Percentiles rank a stretch among this genome's conserved stretches.
These are phyloP conservation scores for Zoanthus solanderi DNA, from an alignment of 92 coral and sea anemone genomes.

Conservation along the genomic window DNA sequence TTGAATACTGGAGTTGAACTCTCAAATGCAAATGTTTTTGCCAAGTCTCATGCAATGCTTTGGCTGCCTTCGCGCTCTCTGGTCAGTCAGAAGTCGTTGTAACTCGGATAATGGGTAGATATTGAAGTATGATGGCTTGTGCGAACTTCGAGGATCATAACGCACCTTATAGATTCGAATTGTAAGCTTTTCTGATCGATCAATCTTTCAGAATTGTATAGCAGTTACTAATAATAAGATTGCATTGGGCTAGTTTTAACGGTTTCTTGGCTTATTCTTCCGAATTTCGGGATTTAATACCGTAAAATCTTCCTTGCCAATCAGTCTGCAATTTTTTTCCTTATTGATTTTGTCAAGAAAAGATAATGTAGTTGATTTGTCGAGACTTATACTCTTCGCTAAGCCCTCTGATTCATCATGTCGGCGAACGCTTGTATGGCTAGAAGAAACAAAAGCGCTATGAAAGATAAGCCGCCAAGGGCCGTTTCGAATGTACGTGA, in stretches of 20 bases:
- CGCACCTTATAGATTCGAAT: neutral
- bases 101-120: neutral
- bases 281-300: neutral
- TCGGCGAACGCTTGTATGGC: neutral
- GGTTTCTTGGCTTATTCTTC: constrained; percentile 4
- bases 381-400: neutral
- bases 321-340: neutral
- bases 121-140: neutral
- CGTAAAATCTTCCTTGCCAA: neutral
- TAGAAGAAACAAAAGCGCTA: neutral
- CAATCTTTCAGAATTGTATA: neutral
- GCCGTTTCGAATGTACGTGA: neutral
- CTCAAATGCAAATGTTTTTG: constrained; percentile 44
- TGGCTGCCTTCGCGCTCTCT: constrained; percentile 23
- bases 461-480: neutral
- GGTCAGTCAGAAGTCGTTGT: constrained; percentile 48
- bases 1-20: constrained; percentile 8
- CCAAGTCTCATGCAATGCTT: constrained; percentile 56
- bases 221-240: constrained; percentile 30
- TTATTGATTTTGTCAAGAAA: neutral
- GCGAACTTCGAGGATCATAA: neutral
- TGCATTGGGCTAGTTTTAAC: constrained; percentile 33
- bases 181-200: neutral
- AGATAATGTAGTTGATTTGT: neutral
- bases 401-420: neutral